phyloP scores from a whole-genome alignment of 2,797 vertebrate species.

The Hephaestus fuliginosus region DNA sequence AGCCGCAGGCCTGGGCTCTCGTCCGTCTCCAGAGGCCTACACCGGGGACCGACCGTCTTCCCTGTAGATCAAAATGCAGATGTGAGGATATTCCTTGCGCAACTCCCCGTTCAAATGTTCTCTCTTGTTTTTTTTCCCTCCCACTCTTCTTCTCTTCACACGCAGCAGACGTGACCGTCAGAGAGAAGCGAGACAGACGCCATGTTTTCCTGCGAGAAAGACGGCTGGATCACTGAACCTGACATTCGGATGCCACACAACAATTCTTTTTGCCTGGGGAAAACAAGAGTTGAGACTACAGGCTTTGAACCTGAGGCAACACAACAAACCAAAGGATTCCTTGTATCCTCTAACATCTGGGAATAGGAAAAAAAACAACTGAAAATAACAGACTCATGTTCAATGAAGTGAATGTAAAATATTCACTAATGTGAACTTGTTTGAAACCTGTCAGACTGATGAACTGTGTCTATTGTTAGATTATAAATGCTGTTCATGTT shows the following conservation, averaged over 20 bases:
- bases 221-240: conserved; percentile 41
- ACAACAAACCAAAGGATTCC: conserved; percentile 25
- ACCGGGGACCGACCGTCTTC: conserved; percentile 4
- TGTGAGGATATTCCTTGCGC: conserved; percentile 10
- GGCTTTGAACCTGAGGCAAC: conserved; percentile 27
- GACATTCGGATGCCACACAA: conserved; percentile 43
- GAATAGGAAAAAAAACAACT: not conserved
- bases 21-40: conserved; percentile 29
- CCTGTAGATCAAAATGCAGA: conserved; percentile 30
- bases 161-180: conserved; percentile 24
- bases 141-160: conserved; percentile 19
- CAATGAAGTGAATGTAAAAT: conserved; percentile 12
- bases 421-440: not conserved
- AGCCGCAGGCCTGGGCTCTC: conserved; percentile 22
- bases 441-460: not conserved
- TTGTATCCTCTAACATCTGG: conserved; percentile 21
- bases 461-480: not conserved
- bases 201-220: conserved; percentile 34
- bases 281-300: conserved; percentile 35
- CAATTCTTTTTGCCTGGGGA: conserved; percentile 40
- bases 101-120: conserved; percentile 6
- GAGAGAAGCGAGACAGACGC: conserved; percentile 16
- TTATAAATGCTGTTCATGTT: not conserved
- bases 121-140: not conserved
- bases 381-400: conserved; percentile 27